phyloP scores from a whole-genome alignment of 2,113 vertebrate genomes.

The Cyanocitta stelleri region DNA sequence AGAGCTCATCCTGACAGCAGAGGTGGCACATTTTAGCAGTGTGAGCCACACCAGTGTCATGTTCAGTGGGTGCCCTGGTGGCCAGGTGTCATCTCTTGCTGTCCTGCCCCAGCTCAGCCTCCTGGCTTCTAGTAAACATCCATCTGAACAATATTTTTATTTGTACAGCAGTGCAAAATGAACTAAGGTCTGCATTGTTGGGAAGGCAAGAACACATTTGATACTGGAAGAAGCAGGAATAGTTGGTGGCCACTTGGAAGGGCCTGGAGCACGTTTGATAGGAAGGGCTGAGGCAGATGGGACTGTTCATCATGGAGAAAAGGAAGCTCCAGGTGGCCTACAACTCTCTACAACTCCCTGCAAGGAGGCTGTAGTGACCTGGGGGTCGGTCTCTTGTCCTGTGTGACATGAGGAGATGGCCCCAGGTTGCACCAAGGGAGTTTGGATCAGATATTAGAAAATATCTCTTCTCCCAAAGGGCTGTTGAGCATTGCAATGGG shows the following conservation, averaged over 20 bases:
- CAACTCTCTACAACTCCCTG: background rate
- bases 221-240: background rate
- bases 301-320: background rate
- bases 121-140: background rate
- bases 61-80: background rate
- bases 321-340: background rate
- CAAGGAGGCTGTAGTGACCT: background rate
- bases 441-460: background rate
- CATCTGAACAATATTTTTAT: background rate
- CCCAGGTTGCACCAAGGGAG: background rate
- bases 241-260: background rate
- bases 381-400: fast-evolving
- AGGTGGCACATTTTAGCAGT: fast-evolving
- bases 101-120: background rate
- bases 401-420: background rate
- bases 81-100: background rate
- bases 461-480: background rate
- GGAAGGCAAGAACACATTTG: background rate
- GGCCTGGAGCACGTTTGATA: background rate
- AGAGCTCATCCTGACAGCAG: background rate
- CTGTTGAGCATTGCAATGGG: background rate
- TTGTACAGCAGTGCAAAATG: background rate
- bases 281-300: background rate
- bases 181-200: background rate
- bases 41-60: background rate